Evolutionary conservation across 2,797 vertebrate genomes (phyloP), one percentile per base, ranked within the genome.

Genomic region (Siniperca scherzeri): DNA sequence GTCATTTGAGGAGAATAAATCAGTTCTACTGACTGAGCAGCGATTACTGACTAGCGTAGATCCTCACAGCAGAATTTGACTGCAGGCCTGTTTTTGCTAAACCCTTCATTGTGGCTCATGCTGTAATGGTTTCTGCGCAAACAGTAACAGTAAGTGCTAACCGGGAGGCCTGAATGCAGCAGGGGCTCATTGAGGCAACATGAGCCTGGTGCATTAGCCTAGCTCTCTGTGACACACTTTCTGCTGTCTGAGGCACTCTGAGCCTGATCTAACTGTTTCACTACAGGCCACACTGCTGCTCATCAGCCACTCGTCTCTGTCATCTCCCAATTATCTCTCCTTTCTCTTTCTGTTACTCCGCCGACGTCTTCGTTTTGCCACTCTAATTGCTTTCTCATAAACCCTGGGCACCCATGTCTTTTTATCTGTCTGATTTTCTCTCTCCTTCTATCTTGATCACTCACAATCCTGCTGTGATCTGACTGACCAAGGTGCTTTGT

Each of bases 151-250:
- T 76, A 87, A 86, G 79, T 72, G 74, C 86, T 82, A 76, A 88
- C 77, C 17, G 19, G 52, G 65, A 80, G 83, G 68, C 44, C 73
- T 83, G 70, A 72, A 62, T 75, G 70, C 78, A 84, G 72, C 70
- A 48, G 61, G 67, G 60, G 59, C 25, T 79, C 59, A 74, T 5
- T 84, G 86, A 77, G 77, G 86, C 81, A 70, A 85, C 77, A 76
- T 73, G 81, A 86, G 85, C 56, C 60, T 25, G 77, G 72, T 89
- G 87, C 88, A 88, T 87, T 89, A 86, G 80, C 84, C 82, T 68
- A 81, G 82, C 90, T 88, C 88, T 84, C 79, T 65, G 77, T 92
- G 89, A 90, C 88, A 93, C 86, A 89, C 83, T 87, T 89, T 82
- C 64, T 61, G 78, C 65, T 68, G 68, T 77, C 76, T 85, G 80